A percentile compares a stretch with the other conserved stretches of the same genome.
Conservation (phyloP, 2,888 invertebrate genomes). For the Galerucella nymphaeae region DNA sequence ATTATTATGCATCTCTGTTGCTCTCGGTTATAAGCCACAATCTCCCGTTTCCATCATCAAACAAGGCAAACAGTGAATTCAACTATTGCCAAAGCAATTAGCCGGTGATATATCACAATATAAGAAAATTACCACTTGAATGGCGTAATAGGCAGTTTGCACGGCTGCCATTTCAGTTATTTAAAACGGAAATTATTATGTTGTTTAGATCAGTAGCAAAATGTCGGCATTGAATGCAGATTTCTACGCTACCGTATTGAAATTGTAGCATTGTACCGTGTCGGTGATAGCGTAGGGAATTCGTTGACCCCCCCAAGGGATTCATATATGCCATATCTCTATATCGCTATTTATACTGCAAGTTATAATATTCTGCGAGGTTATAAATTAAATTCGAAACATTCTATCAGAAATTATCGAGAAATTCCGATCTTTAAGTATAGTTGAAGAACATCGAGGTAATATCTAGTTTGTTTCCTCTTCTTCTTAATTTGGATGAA, state of each 20-base stretch:
- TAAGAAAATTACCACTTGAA: conserved; percentile 40
- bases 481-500: too few relatives aligned
- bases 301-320: conserved; percentile 31
- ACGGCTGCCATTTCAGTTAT: conserved; percentile 40
- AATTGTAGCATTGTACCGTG: conserved; percentile 44
- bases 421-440: too few relatives aligned
- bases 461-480: too few relatives aligned
- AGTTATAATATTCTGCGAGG: background rate
- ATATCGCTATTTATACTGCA: conserved; percentile 15
- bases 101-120: conserved; percentile 42
- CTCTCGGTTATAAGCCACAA: conserved; percentile 8
- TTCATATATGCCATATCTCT: conserved; percentile 23
- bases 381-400: conserved; percentile 9
- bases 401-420: too few relatives aligned
- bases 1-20: background rate
- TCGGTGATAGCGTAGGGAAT: conserved; percentile 32
- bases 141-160: conserved; percentile 42
- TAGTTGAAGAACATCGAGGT: too few relatives aligned
- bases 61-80: conserved; percentile 36
- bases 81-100: conserved; percentile 38
- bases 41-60: conserved; percentile 31
- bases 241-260: conserved; percentile 50
- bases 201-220: conserved; percentile 49
- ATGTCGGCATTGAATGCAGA: conserved; percentile 51
- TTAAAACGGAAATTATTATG: conserved; percentile 52